phyloP scores from a whole-genome alignment of 2,113 vertebrate species.

The Coptodon rendalli region DNA sequence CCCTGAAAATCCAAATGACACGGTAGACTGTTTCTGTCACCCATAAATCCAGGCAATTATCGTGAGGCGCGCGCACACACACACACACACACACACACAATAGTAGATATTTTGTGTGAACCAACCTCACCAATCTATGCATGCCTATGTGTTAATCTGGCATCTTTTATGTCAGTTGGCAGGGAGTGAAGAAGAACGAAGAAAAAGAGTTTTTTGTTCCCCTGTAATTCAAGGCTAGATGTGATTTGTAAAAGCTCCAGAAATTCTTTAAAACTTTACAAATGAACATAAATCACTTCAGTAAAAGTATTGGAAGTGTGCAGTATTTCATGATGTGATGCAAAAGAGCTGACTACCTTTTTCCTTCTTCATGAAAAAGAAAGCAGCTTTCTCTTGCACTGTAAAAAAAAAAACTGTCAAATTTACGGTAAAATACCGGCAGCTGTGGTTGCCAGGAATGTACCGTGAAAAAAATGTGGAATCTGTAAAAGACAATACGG shows the following conservation, averaged over 20 bases:
- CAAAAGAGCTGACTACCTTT: neutral
- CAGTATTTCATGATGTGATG: neutral
- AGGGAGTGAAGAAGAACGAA: neutral
- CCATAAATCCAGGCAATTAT: constrained; percentile 56
- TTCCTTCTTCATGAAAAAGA: neutral
- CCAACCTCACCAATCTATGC: neutral
- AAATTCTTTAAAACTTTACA: constrained; percentile 11
- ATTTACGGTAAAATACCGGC: too few relatives aligned
- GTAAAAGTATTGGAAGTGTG: neutral
- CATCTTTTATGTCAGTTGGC: constrained; percentile 20
- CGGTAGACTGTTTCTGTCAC: constrained; percentile 50
- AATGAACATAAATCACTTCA: neutral
- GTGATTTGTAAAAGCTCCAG: neutral
- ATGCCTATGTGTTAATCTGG: constrained; percentile 33
- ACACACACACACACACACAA: neutral
- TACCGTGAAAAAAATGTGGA: too few relatives aligned
- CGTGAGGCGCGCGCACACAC: neutral
- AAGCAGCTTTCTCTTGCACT: neutral
- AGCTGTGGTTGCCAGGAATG: too few relatives aligned
- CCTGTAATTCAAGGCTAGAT: neutral
- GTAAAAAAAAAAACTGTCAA: too few relatives aligned
- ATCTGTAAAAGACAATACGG: too few relatives aligned
- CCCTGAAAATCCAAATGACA: constrained; percentile 57
- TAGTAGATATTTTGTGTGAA: neutral
- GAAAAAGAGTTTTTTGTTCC: neutral